phyloP scores from a whole-genome alignment of 2,797 vertebrate species.

The Urophycis tenuis region DNA sequence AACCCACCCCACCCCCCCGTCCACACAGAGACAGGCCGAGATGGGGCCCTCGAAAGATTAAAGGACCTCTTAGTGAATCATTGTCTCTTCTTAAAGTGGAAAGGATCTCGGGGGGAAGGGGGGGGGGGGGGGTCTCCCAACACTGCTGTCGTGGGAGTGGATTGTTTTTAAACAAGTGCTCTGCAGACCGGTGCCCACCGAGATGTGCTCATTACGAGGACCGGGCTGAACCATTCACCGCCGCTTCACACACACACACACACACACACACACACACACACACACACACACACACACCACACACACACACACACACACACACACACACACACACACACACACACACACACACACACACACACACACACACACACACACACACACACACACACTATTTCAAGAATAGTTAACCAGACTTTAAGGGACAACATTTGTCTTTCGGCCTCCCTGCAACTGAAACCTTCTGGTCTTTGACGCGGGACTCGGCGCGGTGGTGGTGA shows the following conservation, averaged over 20 bases:
- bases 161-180: conserved; percentile 36
- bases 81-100: conserved; percentile 49
- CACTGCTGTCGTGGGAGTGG: conserved; percentile 40
- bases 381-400: neutral
- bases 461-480: neutral
- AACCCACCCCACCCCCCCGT: too few relatives aligned
- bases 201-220: conserved; percentile 51
- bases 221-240: conserved; percentile 37
- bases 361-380: conserved; percentile 9
- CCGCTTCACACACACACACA: neutral
- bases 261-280: conserved; percentile 17
- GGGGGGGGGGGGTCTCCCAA: conserved; percentile 15
- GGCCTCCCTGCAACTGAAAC: neutral
- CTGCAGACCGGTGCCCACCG: conserved; percentile 47
- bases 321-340: neutral
- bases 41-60: conserved; percentile 56
- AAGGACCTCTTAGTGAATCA: conserved; percentile 58
- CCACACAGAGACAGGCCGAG: conserved; percentile 8
- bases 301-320: conserved; percentile 16
- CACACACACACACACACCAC: conserved; percentile 3
- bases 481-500: neutral
- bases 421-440: neutral
- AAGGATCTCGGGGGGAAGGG: too few relatives aligned
- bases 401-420: neutral
- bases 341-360: too few relatives aligned